Evolutionary conservation across 2,797 vertebrate species (phyloP).

Genomic region (Chaetophractus vellerosus): DNA sequence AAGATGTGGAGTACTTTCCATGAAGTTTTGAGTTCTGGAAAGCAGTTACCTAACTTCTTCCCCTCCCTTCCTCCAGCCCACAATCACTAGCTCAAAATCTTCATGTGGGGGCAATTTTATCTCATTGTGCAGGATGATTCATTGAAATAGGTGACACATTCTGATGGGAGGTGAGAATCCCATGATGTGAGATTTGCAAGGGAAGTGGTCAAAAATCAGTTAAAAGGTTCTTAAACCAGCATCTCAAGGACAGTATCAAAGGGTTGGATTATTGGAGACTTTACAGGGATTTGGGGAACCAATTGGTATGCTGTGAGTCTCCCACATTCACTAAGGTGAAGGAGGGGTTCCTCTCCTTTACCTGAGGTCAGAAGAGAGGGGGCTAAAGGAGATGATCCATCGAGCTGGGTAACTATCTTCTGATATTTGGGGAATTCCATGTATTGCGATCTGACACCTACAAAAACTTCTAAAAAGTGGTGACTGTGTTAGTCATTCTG

Average conservation of each 20-base stretch:
- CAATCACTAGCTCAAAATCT: background rate
- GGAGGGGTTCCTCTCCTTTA: background rate
- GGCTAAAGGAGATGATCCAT: background rate
- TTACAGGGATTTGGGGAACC: background rate
- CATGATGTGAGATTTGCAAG: background rate
- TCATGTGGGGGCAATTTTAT: background rate
- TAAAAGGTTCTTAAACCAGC: background rate
- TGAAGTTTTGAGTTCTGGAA: constrained; percentile 37
- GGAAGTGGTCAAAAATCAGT: background rate
- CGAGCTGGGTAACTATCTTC: background rate
- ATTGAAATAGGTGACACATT: background rate
- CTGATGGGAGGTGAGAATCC: background rate
- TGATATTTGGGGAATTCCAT: background rate
- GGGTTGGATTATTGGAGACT: background rate
- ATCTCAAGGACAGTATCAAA: background rate
- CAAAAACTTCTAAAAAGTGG: constrained; percentile 8
- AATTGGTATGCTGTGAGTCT: background rate
- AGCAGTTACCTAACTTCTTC: background rate
- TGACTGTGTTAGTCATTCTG: background rate
- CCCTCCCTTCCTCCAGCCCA: background rate
- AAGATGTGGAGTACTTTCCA: background rate
- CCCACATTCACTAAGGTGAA: background rate
- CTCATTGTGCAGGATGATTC: background rate
- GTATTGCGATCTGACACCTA: background rate
- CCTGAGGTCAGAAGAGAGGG: background rate